Base-by-base conservation (phyloP, 1,140 invertebrate species). In the Drosophila sp. region DNA sequence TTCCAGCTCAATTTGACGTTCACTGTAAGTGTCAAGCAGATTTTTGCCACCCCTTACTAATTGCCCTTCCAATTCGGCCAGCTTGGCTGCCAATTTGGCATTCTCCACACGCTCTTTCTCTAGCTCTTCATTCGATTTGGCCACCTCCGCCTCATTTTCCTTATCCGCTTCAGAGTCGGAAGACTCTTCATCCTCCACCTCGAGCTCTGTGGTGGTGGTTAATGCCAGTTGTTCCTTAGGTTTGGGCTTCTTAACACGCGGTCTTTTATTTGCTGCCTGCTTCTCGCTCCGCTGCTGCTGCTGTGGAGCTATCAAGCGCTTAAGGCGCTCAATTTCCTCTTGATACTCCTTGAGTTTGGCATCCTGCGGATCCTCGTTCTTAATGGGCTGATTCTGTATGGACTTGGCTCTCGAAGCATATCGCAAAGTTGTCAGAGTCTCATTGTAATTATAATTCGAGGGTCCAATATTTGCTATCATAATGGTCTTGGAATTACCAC, bases 381-480 rank as follows among this genome's bases (percentile, higher is more conserved):
- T 97, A 75, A 97, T 95, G 4, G 98, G 98, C 92, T 98, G 97
- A 93, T 99, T 99, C 93, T 98, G 97, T 82, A 99, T 99, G 74
- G 94, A 94, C 93, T 99, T 99, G 10, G 98, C 98, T 33, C 98
- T 93, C 92, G 97, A 97, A 1, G 98, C 97, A 92, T 99, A 99
- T 25, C 98, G 93, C 63, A 99, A 93, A 3, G 98, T 99, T 8
- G 96, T 97, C 66, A 99, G 93, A 29, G 97, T 98, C 94, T 99
- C 98, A 87, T 99, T 98, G 92, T 97, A 98, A 93, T 99, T 99
- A 93, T 97, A 98, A 79, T 95, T 96, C 4, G 98, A 97, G n/a
- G 98, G 98, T 5, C 98, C 98, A 82, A 99, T 96, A 92, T 98
- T 98, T 17, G 98, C 98, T 32, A 99, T 97, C 98, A 99, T 99